phyloP scores from a whole-genome alignment of 2,888 invertebrate genomes.

The Parnassius mnemosyne region DNA sequence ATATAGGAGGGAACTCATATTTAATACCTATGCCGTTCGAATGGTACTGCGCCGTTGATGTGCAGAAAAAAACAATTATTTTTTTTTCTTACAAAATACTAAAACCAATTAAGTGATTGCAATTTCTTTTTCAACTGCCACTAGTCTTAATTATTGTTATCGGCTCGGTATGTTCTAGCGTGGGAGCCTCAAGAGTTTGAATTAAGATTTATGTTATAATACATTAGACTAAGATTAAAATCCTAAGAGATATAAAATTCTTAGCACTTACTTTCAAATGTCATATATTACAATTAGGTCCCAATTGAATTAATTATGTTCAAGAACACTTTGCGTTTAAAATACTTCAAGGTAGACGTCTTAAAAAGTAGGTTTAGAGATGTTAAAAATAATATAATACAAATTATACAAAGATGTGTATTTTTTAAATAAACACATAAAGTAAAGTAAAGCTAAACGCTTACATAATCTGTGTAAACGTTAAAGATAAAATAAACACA shows the following conservation, averaged over 20 bases:
- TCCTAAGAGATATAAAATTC: too few species aligned
- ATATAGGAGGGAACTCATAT: too few species aligned
- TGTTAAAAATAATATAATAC: conserved; percentile 4
- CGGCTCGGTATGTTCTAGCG: too few species aligned
- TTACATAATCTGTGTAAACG: conserved; percentile 35
- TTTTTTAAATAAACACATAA: conserved; percentile 16
- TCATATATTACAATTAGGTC: neutral
- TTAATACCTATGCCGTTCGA: too few species aligned
- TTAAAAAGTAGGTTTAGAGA: neutral
- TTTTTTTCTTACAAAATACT: too few species aligned
- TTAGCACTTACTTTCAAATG: neutral
- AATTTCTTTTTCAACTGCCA: too few species aligned
- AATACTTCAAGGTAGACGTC: too few species aligned
- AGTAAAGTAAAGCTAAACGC: neutral
- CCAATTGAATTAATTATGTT: neutral
- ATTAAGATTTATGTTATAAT: neutral
- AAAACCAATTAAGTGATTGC: too few species aligned
- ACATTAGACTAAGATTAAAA: neutral
- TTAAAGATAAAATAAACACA: conserved; percentile 44
- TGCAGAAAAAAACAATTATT: too few species aligned
- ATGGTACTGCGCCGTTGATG: too few species aligned
- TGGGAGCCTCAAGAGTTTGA: neutral
- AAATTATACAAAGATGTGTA: conserved; percentile 21
- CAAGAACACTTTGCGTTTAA: neutral
- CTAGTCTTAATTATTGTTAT: neutral